Evolutionary conservation across 2,888 invertebrate species (phyloP).

Genomic region (Pterobdella sp.): DNA sequence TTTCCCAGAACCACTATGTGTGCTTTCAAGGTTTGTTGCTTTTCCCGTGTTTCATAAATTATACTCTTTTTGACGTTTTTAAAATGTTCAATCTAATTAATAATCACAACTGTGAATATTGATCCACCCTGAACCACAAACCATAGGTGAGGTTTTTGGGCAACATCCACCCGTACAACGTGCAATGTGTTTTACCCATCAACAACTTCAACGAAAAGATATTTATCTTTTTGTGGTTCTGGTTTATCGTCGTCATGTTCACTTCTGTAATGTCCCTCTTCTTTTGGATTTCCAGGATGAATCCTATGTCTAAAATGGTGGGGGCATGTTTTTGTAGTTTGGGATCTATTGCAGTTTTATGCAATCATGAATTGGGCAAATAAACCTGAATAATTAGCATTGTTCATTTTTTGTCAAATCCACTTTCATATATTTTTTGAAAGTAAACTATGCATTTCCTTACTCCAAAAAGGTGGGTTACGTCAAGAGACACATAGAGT

Average conservation of each 20-base stretch:
- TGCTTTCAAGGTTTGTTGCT: slow-evolving; percentile 24
- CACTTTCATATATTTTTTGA: no score
- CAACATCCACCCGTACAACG: slow-evolving; percentile 28
- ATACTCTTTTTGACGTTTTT: no score
- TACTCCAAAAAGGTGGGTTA: slow-evolving; percentile 5
- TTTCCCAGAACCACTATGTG: slow-evolving; percentile 32
- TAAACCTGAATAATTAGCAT: no score
- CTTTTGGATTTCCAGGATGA: slow-evolving; percentile 21
- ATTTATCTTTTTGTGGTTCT: slow-evolving; percentile 30
- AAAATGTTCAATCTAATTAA: no score
- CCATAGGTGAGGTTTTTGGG: slow-evolving; percentile 20
- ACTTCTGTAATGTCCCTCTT: slow-evolving; percentile 21
- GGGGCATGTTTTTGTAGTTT: no score
- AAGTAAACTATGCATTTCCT: no score
- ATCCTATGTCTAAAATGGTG: neutral
- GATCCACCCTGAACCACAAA: neutral
- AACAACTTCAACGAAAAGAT: slow-evolving; percentile 33
- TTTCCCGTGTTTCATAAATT: no score
- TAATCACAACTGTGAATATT: no score
- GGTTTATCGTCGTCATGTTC: slow-evolving; percentile 26
- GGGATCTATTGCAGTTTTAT: no score
- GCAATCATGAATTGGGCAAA: no score
- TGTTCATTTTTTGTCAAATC: no score
- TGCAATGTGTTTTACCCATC: slow-evolving; percentile 32
- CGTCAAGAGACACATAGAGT: slow-evolving; percentile 23